Evolutionary conservation across 2,797 vertebrate genomes (phyloP).

Genomic region (Karalla daura): DNA sequence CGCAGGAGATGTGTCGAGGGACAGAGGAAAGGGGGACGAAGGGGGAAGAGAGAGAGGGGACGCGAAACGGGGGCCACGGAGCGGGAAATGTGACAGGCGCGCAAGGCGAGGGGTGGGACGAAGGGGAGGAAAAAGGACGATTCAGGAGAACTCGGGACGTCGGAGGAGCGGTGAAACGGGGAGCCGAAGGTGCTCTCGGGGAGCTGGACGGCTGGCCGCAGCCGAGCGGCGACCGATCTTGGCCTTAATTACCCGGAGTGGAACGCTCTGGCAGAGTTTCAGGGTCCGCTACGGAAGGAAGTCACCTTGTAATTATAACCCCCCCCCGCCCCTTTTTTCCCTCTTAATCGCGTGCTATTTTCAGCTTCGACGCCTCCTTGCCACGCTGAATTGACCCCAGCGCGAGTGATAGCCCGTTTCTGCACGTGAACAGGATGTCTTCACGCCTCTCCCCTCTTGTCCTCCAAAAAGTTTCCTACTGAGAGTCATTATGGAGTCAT

Average conservation of each 20-base stretch:
- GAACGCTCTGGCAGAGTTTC: constrained; percentile 23
- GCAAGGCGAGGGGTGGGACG: no score
- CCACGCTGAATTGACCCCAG: constrained; percentile 21
- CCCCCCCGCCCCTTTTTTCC: constrained; percentile 7
- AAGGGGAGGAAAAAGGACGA: neutral
- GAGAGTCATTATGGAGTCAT: no score
- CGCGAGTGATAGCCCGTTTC: neutral
- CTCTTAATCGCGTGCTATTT: constrained; percentile 2
- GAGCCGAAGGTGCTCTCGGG: constrained; percentile 14
- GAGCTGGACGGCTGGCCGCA: constrained; percentile 20
- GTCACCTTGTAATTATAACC: constrained; percentile 4
- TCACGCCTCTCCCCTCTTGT: neutral
- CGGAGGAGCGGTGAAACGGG: constrained; percentile 36
- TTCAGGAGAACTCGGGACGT: constrained; percentile 25
- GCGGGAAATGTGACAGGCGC: no score
- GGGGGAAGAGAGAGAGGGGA: neutral
- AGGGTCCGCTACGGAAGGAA: neutral
- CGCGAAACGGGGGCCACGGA: no score
- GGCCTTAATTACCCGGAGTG: constrained; percentile 37
- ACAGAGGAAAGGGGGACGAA: neutral
- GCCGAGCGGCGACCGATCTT: constrained; percentile 34
- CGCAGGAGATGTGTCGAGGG: constrained; percentile 12
- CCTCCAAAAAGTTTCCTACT: no score
- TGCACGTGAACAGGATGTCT: neutral
- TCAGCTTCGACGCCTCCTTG: constrained; percentile 5